Conservation (phyloP, 2,113 vertebrate genomes). For the Osmerus mordax region DNA sequence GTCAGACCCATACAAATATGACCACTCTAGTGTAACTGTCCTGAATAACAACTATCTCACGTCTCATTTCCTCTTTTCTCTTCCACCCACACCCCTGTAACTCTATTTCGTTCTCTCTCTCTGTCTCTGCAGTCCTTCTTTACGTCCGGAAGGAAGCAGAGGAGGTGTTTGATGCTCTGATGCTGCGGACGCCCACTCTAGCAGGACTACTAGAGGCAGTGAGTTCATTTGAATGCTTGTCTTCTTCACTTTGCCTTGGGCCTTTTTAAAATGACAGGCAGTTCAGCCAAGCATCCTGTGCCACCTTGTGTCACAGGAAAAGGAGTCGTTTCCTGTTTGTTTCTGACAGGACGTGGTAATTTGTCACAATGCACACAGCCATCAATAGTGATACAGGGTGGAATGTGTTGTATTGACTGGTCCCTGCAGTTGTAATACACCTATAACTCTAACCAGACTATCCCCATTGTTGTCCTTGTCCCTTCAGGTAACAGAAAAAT, state of each 20-base stretch:
- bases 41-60: not conserved
- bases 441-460: not conserved
- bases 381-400: not conserved
- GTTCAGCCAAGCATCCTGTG: too few relatives aligned
- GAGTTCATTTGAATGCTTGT: slow-evolving; percentile 52
- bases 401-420: not conserved
- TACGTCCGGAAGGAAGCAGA: slow-evolving; percentile 82
- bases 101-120: not conserved
- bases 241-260: too few relatives aligned
- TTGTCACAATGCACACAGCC: not conserved
- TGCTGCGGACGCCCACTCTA: slow-evolving; percentile 79
- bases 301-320: not conserved
- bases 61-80: not conserved
- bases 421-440: not conserved
- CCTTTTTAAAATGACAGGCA: too few relatives aligned
- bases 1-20: not conserved
- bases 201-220: slow-evolving; percentile 82
- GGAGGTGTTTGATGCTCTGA: slow-evolving; percentile 84
- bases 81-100: not conserved
- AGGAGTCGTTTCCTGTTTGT: slow-evolving; percentile 27
- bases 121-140: slow-evolving; percentile 71
- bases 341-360: slow-evolving; percentile 15
- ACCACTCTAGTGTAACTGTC: not conserved
- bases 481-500: slow-evolving; percentile 82
- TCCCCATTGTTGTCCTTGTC: slow-evolving; percentile 17